Evolutionary conservation across 2,888 invertebrate species (phyloP).

Genomic region (Epinotia ramella): DNA sequence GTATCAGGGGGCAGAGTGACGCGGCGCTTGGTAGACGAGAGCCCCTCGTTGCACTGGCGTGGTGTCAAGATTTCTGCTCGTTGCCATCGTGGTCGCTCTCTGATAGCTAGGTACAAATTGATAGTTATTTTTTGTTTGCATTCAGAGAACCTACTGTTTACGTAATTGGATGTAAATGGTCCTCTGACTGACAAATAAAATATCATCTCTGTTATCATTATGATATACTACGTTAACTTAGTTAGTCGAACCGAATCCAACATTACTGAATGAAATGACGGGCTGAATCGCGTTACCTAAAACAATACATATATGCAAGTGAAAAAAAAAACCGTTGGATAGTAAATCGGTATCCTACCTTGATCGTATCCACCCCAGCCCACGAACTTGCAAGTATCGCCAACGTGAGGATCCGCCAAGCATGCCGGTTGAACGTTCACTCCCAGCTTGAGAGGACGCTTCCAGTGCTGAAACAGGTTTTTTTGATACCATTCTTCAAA

Average conservation of each 20-base stretch:
- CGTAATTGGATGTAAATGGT: too few relatives aligned
- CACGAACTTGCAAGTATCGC: constrained; percentile 69
- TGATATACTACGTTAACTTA: too few relatives aligned
- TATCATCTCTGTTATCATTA: too few relatives aligned
- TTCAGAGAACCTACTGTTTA: too few relatives aligned
- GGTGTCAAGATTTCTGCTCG: constrained; percentile 61
- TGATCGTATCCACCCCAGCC: constrained; percentile 79
- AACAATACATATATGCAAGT: not conserved
- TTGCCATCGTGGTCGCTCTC: constrained; percentile 62
- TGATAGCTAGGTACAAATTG: constrained; percentile 16
- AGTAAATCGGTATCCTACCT: constrained; percentile 57
- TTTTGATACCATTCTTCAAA: too few relatives aligned
- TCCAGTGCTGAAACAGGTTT: constrained; percentile 67
- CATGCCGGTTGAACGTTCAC: constrained; percentile 71
- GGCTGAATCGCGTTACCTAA: not conserved
- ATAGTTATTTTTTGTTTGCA: too few relatives aligned
- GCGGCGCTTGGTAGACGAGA: constrained; percentile 53
- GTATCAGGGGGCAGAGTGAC: constrained; percentile 59
- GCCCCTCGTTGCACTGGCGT: constrained; percentile 60
- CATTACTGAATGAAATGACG: not conserved
- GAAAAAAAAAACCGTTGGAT: not conserved
- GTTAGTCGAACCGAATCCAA: too few relatives aligned
- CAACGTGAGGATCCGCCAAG: constrained; percentile 61
- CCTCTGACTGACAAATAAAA: too few relatives aligned
- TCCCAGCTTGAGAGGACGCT: constrained; percentile 64